Base-by-base conservation (phyloP, 1,140 invertebrate species). In the Oryzaephilus surinamensis region DNA sequence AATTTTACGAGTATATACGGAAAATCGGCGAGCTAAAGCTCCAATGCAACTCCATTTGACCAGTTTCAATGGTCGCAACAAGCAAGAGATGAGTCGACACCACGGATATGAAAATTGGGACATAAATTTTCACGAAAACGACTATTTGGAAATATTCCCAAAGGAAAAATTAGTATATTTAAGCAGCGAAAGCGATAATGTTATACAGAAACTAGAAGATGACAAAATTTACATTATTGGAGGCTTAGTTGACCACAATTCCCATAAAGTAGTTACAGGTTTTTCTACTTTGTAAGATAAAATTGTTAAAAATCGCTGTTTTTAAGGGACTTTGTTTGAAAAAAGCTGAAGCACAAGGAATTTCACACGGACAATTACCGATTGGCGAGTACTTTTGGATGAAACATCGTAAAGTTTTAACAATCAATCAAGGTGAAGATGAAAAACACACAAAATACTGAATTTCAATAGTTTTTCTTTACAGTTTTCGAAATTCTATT, bases 181-280 rank as follows among this genome's bases (percentile, higher is more conserved):
- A 32, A 85, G 87, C 13, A 92, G 91, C 61, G 96, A 99, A 60
- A 97, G 94, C 3, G 78, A 89, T 32, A 93, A 92, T 70, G 64
- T 91, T 2, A 73, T 98, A 36, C 71, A 78, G 34, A 63, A 67
- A 31, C 66, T 97, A 42, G 77, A 89, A 46, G 71, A 83, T 10
- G 71, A 79, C 40, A 84, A 81, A 61, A 74, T 82, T 26, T 97
- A 97, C 57, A 77, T 98, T 24, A 98, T 98, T 64, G 95, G 96
- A 27, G 96, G 94, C 32, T 66, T 99, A 11, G 91, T 99, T 1
- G 96, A 99, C 69, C 95, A 98, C 60, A 98, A 98, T 69, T 72
- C 79, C 48, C 81, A 95, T 50, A 97, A 97, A 71, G 86, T 88
- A 62, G 42, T 21, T 50, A 29, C n/a, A n/a, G n/a, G n/a, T 41